Conservation (phyloP, 2,888 invertebrate genomes). For the Aporophyla nigra region DNA sequence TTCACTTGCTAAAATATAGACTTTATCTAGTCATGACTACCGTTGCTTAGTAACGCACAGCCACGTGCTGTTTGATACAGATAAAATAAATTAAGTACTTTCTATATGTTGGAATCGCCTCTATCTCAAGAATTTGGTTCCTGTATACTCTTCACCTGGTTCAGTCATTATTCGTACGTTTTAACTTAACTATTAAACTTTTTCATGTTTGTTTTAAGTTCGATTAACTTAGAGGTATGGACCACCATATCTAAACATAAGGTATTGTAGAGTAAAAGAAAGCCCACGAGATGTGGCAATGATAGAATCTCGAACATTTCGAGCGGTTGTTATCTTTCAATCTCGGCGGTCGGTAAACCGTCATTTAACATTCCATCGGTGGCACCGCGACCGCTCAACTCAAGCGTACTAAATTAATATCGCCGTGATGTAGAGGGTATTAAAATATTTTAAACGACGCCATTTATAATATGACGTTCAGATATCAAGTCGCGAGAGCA, state of each 20-base stretch:
- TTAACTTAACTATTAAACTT: too few species aligned
- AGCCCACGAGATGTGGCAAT: constrained; percentile 69
- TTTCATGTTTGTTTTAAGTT: constrained; percentile 2
- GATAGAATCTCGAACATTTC: constrained; percentile 83
- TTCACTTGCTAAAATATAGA: background rate
- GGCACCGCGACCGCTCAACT: constrained; percentile 87
- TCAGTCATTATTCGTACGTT: background rate
- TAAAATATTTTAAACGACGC: constrained; percentile 91
- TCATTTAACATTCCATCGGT: constrained; percentile 90
- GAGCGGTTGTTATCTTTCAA: constrained; percentile 85
- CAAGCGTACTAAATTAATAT: constrained; percentile 90
- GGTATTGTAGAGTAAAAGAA: constrained; percentile 64
- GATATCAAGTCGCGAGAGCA: constrained; percentile 88
- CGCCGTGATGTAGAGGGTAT: constrained; percentile 89
- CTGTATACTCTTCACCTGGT: background rate
- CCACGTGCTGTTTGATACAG: background rate
- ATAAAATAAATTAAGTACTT: too few species aligned
- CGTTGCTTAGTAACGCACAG: constrained; percentile 66
- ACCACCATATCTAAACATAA: constrained; percentile 6
- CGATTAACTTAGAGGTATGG: background rate
- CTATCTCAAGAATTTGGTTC: background rate
- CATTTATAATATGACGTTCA: constrained; percentile 90
- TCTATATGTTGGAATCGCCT: background rate
- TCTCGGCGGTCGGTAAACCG: constrained; percentile 88
- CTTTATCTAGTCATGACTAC: constrained; percentile 66